Evolutionary conservation across 2,113 vertebrate species (phyloP).

Genomic region (Oryzias woworae): DNA sequence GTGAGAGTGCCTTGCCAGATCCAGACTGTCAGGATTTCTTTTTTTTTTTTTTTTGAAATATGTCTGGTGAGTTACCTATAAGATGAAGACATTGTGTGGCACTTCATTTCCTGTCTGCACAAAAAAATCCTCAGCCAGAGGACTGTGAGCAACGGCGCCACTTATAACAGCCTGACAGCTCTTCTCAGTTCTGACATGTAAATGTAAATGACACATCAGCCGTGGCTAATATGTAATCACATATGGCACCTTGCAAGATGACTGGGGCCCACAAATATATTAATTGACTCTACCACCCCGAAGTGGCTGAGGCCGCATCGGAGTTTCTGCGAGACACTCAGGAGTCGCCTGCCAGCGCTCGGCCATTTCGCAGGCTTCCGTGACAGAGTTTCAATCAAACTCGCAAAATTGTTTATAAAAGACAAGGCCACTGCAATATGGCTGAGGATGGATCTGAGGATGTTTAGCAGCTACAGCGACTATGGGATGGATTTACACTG

Average conservation of each 20-base stretch:
- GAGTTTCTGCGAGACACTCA: constrained; percentile 45
- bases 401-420: constrained; percentile 69
- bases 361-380: constrained; percentile 56
- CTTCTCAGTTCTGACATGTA: constrained; percentile 65
- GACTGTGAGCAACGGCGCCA: constrained; percentile 37
- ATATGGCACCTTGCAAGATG: constrained; percentile 74
- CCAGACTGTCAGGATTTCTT: constrained; percentile 59
- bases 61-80: constrained; percentile 60
- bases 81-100: constrained; percentile 66
- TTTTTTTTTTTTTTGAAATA: constrained; percentile 53
- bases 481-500: constrained; percentile 42
- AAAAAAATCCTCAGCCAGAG: constrained; percentile 48
- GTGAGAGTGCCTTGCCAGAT: constrained; percentile 68
- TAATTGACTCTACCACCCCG: constrained; percentile 69
- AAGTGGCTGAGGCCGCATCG: constrained; percentile 69
- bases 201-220: constrained; percentile 73
- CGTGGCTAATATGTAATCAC: constrained; percentile 75
- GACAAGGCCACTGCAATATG: constrained; percentile 51
- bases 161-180: constrained; percentile 68
- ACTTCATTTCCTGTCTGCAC: constrained; percentile 68
- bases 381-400: constrained; percentile 60
- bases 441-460: constrained; percentile 60
- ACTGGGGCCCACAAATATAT: constrained; percentile 64
- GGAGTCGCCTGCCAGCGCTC: constrained; percentile 38
- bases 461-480: constrained; percentile 35